Evolutionary conservation across 2,888 invertebrate genomes (phyloP).

Genomic region (Eumerus sabulonum): DNA sequence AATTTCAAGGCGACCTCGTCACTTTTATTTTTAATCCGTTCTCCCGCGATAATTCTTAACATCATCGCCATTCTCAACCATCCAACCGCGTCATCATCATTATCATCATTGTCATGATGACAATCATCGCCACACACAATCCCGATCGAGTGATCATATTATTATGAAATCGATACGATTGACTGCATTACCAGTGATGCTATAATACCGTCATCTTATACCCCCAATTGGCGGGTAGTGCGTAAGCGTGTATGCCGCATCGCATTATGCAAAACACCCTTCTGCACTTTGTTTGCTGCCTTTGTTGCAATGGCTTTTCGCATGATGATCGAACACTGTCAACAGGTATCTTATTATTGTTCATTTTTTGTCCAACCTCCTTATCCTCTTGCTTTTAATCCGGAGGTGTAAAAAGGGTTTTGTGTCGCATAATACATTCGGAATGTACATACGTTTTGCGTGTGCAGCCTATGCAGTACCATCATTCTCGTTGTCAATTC

Average conservation of each 20-base stretch:
- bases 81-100: neutral
- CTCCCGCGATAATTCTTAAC: too few species aligned
- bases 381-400: conserved; percentile 46
- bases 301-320: conserved; percentile 37
- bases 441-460: conserved; percentile 39
- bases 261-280: conserved; percentile 68
- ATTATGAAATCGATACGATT: conserved; percentile 68
- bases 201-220: conserved; percentile 69
- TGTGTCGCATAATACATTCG: conserved; percentile 63
- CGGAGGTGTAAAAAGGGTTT: conserved; percentile 67
- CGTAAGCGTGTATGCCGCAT: conserved; percentile 64
- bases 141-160: conserved; percentile 57
- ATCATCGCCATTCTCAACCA: too few species aligned
- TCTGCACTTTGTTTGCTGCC: conserved; percentile 53
- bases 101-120: neutral
- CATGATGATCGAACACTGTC: conserved; percentile 65
- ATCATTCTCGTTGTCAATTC: conserved; percentile 45
- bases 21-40: too few species aligned
- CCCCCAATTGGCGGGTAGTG: conserved; percentile 55
- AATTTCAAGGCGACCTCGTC: too few species aligned
- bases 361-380: conserved; percentile 1
- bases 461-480: conserved; percentile 30
- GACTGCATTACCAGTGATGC: conserved; percentile 65
- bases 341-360: conserved; percentile 66
- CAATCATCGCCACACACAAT: conserved; percentile 36